phyloP scores from a whole-genome alignment of 2,888 invertebrate species.

The Microplitis manilae region DNA sequence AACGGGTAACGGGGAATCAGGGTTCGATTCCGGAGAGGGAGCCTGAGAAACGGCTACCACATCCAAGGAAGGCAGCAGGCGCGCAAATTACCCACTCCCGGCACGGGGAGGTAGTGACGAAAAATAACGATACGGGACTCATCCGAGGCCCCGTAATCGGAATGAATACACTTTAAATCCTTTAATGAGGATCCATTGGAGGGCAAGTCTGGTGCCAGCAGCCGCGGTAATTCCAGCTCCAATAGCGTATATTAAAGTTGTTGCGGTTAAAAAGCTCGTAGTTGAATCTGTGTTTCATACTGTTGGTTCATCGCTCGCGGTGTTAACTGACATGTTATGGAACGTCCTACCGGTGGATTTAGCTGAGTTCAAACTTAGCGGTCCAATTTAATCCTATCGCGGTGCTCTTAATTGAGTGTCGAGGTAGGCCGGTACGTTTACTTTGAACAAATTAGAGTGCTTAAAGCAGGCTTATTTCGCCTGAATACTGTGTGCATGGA shows the following conservation, averaged over 20 bases:
- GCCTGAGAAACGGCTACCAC: slow-evolving; percentile 81
- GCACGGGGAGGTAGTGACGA: slow-evolving; percentile 78
- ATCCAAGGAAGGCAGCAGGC: slow-evolving; percentile 83
- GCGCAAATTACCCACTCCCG: slow-evolving; percentile 76
- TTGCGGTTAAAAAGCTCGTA: slow-evolving; percentile 79
- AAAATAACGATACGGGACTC: slow-evolving; percentile 79
- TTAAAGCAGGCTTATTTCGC: slow-evolving; percentile 75
- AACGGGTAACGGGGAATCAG: slow-evolving; percentile 82
- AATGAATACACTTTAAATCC: slow-evolving; percentile 70
- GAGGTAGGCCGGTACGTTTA: slow-evolving; percentile 73
- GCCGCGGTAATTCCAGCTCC: slow-evolving; percentile 82
- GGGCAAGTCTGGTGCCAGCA: slow-evolving; percentile 73
- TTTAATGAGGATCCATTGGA: too few relatives aligned
- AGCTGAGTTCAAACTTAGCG: background rate
- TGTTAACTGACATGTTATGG: too few relatives aligned
- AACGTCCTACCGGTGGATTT: too few relatives aligned
- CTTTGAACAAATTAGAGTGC: slow-evolving; percentile 80
- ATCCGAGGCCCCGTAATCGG: slow-evolving; percentile 51
- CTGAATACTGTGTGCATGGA: too few relatives aligned
- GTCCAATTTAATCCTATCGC: background rate
- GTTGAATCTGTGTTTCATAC: slow-evolving; percentile 72
- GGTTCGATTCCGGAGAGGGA: slow-evolving; percentile 76
- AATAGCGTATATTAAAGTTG: slow-evolving; percentile 77
- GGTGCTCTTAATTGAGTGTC: too few relatives aligned
- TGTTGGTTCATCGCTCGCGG: too few relatives aligned